phyloP scores from a whole-genome alignment of 2,113 vertebrate species.

The Halichoeres trimaculatus region DNA sequence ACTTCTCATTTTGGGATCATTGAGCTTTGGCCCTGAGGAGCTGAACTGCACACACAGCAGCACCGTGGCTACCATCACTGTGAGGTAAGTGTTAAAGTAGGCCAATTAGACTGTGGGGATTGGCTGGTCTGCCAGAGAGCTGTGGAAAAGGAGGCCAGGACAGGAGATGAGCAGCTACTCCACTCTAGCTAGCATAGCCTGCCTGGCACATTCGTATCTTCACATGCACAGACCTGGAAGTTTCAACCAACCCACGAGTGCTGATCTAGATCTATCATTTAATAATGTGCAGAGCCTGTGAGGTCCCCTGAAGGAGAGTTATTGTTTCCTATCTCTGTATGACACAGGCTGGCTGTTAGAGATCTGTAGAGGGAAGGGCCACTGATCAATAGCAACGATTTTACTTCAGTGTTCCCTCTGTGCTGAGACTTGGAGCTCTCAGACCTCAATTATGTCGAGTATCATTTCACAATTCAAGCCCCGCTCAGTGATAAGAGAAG shows the following conservation, averaged over 20 bases:
- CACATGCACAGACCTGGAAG: slow-evolving; percentile 56
- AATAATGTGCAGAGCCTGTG: slow-evolving; percentile 54
- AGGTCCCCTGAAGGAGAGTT: slow-evolving; percentile 24
- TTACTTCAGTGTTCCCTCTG: slow-evolving; percentile 6
- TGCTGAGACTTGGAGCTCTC: neutral
- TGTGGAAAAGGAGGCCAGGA: slow-evolving; percentile 76
- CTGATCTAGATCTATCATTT: slow-evolving; percentile 72
- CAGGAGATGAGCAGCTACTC: slow-evolving; percentile 62
- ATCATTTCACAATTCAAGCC: neutral
- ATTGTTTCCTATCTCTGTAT: slow-evolving; percentile 8
- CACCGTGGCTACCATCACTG: slow-evolving; percentile 38
- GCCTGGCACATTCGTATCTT: slow-evolving; percentile 58
- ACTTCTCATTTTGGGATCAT: slow-evolving; percentile 21
- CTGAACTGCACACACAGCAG: slow-evolving; percentile 31
- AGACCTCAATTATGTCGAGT: slow-evolving; percentile 12
- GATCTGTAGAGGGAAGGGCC: neutral
- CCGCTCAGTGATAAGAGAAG: slow-evolving; percentile 14
- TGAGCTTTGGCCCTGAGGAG: slow-evolving; percentile 5
- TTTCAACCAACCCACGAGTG: slow-evolving; percentile 57
- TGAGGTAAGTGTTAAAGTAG: slow-evolving; percentile 78
- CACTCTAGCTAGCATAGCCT: slow-evolving; percentile 48
- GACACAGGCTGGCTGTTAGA: slow-evolving; percentile 14
- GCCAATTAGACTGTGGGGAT: slow-evolving; percentile 77
- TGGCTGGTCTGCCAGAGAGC: slow-evolving; percentile 63
- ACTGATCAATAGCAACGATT: slow-evolving; percentile 25